Conservation (phyloP, 2,797 vertebrate species). For the Anisognathus igniventris region DNA sequence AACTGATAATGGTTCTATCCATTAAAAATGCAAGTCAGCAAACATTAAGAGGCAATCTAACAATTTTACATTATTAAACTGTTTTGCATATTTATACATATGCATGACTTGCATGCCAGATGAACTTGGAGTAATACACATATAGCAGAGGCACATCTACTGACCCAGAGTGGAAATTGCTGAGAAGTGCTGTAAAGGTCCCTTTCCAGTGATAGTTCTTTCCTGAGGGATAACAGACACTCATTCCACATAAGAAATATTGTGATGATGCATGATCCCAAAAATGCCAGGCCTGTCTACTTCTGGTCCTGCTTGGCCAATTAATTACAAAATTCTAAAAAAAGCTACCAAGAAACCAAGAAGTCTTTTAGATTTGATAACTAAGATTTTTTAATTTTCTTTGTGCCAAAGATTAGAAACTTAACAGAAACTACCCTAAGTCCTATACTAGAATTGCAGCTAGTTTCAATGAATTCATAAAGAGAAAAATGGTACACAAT, state of each 20-base stretch:
- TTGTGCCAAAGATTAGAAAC: neutral
- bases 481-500: neutral
- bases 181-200: neutral
- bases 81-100: neutral
- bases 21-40: neutral
- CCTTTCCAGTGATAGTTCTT: neutral
- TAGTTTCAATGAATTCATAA: neutral
- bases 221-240: neutral
- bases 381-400: neutral
- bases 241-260: neutral
- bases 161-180: neutral
- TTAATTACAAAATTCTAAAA: neutral
- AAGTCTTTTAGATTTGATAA: neutral
- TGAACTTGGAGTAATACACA: neutral
- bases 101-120: neutral
- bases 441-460: neutral
- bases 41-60: neutral
- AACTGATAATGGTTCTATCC: neutral
- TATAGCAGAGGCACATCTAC: neutral
- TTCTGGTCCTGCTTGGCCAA: neutral
- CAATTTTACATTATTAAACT: neutral
- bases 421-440: neutral
- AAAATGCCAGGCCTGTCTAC: neutral
- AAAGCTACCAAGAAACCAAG: neutral
- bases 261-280: neutral